phyloP scores from a whole-genome alignment of 2,888 invertebrate species.

The Andrena haemorrhoa region DNA sequence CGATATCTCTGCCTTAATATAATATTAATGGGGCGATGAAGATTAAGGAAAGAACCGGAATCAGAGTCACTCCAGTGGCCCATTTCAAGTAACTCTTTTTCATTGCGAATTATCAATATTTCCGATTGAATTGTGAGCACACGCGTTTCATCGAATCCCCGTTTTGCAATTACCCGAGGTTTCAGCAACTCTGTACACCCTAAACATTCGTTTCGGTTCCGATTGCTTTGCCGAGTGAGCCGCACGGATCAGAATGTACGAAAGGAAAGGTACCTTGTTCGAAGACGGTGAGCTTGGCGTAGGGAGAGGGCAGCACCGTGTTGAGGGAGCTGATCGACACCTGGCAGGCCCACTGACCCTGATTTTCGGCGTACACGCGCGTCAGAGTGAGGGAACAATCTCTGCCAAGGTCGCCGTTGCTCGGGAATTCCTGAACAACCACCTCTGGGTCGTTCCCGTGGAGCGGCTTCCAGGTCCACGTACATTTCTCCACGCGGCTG shows the following conservation, averaged over 20 bases:
- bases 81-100: background rate
- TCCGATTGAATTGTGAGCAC: background rate
- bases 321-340: slow-evolving; percentile 77
- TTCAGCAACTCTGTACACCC: background rate
- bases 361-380: slow-evolving; percentile 75
- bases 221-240: background rate
- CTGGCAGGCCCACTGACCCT: slow-evolving; percentile 82
- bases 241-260: background rate
- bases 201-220: no score
- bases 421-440: slow-evolving; percentile 78
- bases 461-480: slow-evolving; percentile 80
- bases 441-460: slow-evolving; percentile 71
- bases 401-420: slow-evolving; percentile 79
- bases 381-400: slow-evolving; percentile 80
- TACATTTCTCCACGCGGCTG: slow-evolving; percentile 80
- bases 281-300: slow-evolving; percentile 79
- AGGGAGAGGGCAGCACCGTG: slow-evolving; percentile 72
- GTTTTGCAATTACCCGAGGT: background rate
- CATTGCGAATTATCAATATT: background rate
- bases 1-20: background rate
- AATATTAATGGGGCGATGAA: background rate
- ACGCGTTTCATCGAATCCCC: background rate
- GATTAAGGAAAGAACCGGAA: background rate
- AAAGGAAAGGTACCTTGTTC: slow-evolving; percentile 77
- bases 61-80: background rate